A percentile compares a stretch with the other conserved stretches of the same genome.
These are phyloP conservation scores for Strix uralensis DNA, from an alignment of 2,113 vertebrate species.

Conservation along the genomic window DNA sequence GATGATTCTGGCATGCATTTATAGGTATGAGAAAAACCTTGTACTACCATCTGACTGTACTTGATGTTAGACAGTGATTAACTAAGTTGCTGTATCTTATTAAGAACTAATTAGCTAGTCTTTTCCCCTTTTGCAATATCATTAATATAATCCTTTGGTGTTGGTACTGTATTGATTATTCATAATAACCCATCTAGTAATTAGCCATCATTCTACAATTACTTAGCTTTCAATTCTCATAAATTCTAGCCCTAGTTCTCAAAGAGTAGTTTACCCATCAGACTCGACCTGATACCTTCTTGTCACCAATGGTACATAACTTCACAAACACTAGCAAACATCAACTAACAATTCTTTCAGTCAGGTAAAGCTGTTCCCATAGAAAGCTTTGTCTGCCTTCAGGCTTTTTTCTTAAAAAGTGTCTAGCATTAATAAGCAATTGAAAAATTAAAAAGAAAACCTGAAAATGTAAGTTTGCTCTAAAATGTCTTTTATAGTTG, in stretches of 20 bases:
- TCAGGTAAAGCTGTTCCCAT: not conserved
- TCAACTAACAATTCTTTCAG: not conserved
- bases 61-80: not conserved
- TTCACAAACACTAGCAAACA: not conserved
- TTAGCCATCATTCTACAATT: not conserved
- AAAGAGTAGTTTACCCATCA: not conserved
- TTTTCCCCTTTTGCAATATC: not conserved
- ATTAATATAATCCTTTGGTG: not conserved
- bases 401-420: not conserved
- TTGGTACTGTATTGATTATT: not conserved
- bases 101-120: not conserved
- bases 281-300: not conserved
- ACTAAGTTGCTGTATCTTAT: not conserved
- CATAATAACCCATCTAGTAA: not conserved
- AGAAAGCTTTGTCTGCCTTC: not conserved
- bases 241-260: not conserved
- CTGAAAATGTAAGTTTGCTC: not conserved
- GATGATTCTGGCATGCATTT: not conserved
- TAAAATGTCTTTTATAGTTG: not conserved
- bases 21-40: not conserved
- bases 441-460: not conserved
- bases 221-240: not conserved
- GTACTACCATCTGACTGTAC: not conserved
- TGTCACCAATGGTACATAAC: not conserved
- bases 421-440: not conserved